A percentile compares a stretch with the other conserved stretches of the same genome.
These are phyloP conservation scores for Candidula unifasciata DNA, from an alignment of 2,888 invertebrate genomes.

Conservation along the genomic window DNA sequence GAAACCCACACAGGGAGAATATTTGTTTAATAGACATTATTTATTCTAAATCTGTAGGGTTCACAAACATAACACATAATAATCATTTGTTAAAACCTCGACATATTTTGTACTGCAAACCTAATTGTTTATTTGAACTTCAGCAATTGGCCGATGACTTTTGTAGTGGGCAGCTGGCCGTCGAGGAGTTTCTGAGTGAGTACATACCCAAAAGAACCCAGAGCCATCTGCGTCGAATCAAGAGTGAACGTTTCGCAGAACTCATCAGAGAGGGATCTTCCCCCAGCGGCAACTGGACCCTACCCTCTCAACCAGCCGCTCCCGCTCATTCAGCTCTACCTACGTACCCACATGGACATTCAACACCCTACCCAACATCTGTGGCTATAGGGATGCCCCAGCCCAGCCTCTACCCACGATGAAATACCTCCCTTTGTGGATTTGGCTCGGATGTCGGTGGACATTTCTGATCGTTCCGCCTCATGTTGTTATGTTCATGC, in stretches of 20 bases:
- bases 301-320: not conserved
- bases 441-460: too few relatives aligned
- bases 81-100: too few relatives aligned
- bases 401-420: conserved; percentile 44
- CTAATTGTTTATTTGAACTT: conserved; percentile 45
- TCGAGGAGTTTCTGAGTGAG: conserved; percentile 90
- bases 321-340: not conserved
- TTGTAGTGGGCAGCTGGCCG: conserved; percentile 84
- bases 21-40: too few relatives aligned
- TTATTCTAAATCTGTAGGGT: too few relatives aligned
- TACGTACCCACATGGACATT: not conserved
- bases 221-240: conserved; percentile 90
- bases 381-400: conserved; percentile 40
- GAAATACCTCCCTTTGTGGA: not conserved
- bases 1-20: too few relatives aligned
- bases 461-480: too few relatives aligned
- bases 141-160: conserved; percentile 87
- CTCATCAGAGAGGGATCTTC: conserved; percentile 70
- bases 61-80: too few relatives aligned
- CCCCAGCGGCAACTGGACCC: not conserved
- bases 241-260: conserved; percentile 92
- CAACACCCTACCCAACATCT: conserved; percentile 22
- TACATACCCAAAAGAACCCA: conserved; percentile 87
- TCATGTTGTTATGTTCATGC: too few relatives aligned
- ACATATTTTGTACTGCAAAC: too few relatives aligned